These are phyloP conservation scores for Limnephilus lunatus DNA, from an alignment of 2,888 invertebrate genomes.

Conservation along the genomic window DNA sequence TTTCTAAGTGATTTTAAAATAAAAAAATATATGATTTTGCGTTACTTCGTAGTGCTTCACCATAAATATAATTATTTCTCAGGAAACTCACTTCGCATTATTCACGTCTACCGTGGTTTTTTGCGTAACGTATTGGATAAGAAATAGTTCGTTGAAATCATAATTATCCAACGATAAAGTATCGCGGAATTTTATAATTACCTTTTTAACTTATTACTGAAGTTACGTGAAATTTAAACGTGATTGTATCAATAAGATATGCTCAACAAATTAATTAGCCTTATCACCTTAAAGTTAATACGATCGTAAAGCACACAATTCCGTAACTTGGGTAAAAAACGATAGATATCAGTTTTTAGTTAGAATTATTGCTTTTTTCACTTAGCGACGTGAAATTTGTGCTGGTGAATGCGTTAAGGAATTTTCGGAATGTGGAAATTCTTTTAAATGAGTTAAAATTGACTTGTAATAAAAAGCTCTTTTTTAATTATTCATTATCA, in stretches of 20 bases:
- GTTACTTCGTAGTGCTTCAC: too few relatives aligned
- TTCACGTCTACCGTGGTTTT: background rate
- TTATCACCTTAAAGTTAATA: background rate
- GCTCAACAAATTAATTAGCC: conserved; percentile 30
- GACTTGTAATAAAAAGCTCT: background rate
- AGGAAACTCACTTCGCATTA: background rate
- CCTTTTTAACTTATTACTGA: background rate
- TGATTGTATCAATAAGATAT: conserved; percentile 38
- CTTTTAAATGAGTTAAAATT: background rate
- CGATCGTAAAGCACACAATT: background rate
- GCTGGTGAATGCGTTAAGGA: background rate
- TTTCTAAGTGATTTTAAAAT: too few relatives aligned
- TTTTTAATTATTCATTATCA: background rate
- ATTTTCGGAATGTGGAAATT: background rate
- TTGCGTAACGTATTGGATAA: background rate
- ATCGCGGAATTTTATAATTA: conserved; percentile 10
- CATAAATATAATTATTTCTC: background rate
- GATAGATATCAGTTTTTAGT: background rate
- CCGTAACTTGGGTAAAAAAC: background rate
- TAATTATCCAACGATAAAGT: background rate
- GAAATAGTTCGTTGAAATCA: conserved; percentile 2
- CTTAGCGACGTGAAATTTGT: background rate
- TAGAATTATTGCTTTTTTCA: background rate
- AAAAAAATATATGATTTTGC: too few relatives aligned
- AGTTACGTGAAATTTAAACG: conserved; percentile 22